Evolutionary conservation across 1,140 invertebrate species (phyloP), one percentile per base, ranked within the genome.

Genomic region (Whitmania pigra): DNA sequence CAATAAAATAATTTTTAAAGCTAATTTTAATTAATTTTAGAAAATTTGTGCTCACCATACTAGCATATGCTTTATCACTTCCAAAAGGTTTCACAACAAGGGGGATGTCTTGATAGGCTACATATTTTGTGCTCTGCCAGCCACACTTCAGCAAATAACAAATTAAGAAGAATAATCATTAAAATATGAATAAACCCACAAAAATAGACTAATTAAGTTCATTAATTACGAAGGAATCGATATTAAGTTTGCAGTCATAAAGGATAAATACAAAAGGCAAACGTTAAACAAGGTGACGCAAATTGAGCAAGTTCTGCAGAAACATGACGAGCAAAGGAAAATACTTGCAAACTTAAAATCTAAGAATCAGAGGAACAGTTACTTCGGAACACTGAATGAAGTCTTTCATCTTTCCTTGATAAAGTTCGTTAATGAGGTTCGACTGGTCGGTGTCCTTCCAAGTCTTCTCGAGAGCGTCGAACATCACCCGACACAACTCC

Each of bases 401-500:
- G 82, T 94, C 92, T 71, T 90, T 90, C 87, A 93, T 88, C 83
- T 90, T 91, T 69, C 74, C 90, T 88, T 88, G 85, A 80, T 89
- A 90, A 18, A 90, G 82, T 71, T 87, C 86, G 49, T 90, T 89
- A 40, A 94, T 93, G 0, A 93, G 83, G 79, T 93, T 88, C 20
- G 89, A 86, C 79, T 93, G 89, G 75, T 90, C 86, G 15, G 90
- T 91, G 74, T 89, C 88, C 81, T 90, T 90, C 79, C 93, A 92
- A 76, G 89, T 90, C 71, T 88, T 87, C 81, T 93, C 91, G 22
- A 95, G 80, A 0, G 91, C 91, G 82, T 94, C 92, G 79, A 94
- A 93, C 90, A 95, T 92, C 6, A 94, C 89, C 71, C 91, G 85
- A 80, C 90, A 93, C 43, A 94, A 80, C 79, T 94, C 92, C 80